These are phyloP conservation scores for Ginglymostoma cirratum DNA, from an alignment of 2,113 vertebrate species.

Conservation along the genomic window DNA sequence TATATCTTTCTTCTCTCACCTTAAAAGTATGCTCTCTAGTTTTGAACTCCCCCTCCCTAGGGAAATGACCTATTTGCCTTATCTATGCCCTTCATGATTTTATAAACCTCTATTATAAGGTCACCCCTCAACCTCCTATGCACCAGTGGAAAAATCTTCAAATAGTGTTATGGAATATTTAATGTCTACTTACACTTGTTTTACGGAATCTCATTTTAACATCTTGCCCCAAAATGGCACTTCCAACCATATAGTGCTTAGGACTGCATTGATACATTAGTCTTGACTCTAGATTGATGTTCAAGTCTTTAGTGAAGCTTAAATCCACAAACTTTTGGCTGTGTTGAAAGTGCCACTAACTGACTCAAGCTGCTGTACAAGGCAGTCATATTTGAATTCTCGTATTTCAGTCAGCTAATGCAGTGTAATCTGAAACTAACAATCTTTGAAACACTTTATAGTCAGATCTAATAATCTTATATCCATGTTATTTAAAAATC, in stretches of 20 bases:
- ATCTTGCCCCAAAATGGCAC: neutral
- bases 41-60: too few species aligned
- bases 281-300: neutral
- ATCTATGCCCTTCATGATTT: too few species aligned
- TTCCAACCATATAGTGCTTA: neutral
- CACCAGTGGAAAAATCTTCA: neutral
- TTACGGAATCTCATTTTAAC: neutral
- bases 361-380: neutral
- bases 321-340: neutral
- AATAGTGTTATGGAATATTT: neutral
- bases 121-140: too few species aligned
- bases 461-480: neutral
- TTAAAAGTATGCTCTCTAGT: too few species aligned
- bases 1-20: too few species aligned
- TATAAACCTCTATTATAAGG: too few species aligned
- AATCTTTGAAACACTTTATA: neutral
- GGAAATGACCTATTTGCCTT: too few species aligned
- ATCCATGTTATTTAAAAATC: neutral
- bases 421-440: neutral
- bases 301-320: neutral
- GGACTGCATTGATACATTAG: neutral
- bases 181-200: neutral
- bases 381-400: neutral
- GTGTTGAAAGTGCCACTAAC: neutral
- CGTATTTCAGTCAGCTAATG: neutral